Base-by-base conservation (phyloP, 2,113 vertebrate species). In the Nycticebus coucang region DNA sequence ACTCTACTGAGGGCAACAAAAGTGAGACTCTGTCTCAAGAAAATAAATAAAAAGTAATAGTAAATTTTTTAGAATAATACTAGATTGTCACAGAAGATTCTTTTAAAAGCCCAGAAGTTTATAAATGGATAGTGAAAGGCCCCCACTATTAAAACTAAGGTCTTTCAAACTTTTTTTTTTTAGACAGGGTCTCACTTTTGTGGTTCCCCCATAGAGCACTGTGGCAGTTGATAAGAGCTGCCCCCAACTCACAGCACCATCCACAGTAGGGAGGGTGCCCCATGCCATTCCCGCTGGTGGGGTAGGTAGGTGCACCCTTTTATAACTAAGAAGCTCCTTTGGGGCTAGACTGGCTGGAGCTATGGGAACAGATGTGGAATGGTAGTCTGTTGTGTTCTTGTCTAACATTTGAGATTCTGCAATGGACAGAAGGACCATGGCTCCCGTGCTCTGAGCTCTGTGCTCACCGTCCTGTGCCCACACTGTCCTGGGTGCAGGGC, bases 11-110 rank as follows among this genome's bases (percentile, higher is more conserved):
- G 45, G 45, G 45, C 45, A 50, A 50, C 45, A 50, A 50, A 50
- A 50, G 8, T 50, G 45, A 50, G 45, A 50, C 45, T 50, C 10
- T 50, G 45, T 50, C 10, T 50, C 45, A 9, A 50, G 10, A 50
- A 50, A 50, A 50, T 50, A 50, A 50, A 50, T 50, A 50, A 50
- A 10, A 50, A 50, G 7, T 10, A 9, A 50, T 9, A 10, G 8
- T 50, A 50, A 9, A 50, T 50, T 41, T 41, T 41, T 41, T 41
- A 5, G 41, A 91, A 24, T 72, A 72, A 66, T 22, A 86, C 82
- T 93, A 33, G 17, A 57, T 94, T 95, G 82, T 85, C 77, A 72
- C 12, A 66, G 85, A 45, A 95, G 84, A 79, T 35, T 93, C 5
- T 41, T 41, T 41, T 41, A 4, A 41, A 41, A 62, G 50, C 55